Evolutionary conservation across 2,113 vertebrate genomes (phyloP).

Genomic region (Ranitomeya imitator): DNA sequence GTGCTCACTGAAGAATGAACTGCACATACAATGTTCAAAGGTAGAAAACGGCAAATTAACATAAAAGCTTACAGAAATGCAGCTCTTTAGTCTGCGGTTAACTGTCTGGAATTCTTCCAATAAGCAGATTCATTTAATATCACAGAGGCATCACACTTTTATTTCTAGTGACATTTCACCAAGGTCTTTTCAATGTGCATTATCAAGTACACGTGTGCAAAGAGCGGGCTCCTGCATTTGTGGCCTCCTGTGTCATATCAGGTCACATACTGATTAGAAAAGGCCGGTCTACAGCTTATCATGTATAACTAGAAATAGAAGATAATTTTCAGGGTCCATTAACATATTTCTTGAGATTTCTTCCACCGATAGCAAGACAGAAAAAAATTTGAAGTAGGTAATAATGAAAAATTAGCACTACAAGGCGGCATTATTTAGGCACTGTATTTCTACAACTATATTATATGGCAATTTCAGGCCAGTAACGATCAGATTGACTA

Average conservation of each 20-base stretch:
- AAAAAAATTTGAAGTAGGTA: not conserved
- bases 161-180: not conserved
- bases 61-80: not conserved
- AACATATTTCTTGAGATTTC: not conserved
- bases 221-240: not conserved
- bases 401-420: not conserved
- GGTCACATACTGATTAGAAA: not conserved
- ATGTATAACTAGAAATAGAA: not conserved
- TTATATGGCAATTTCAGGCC: no score
- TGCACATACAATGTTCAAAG: slow-evolving; percentile 30
- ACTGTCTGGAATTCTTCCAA: not conserved
- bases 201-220: not conserved
- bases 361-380: not conserved
- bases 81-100: not conserved
- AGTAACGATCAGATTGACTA: no score
- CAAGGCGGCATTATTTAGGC: not conserved
- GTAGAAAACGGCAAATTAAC: not conserved
- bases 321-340: not conserved
- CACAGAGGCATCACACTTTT: not conserved
- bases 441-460: no score
- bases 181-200: not conserved
- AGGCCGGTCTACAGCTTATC: not conserved
- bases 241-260: not conserved
- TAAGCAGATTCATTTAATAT: not conserved
- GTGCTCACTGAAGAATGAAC: not conserved